Evolutionary conservation across 2,113 vertebrate species (phyloP).

Genomic region (Diphyllodes magnificus): DNA sequence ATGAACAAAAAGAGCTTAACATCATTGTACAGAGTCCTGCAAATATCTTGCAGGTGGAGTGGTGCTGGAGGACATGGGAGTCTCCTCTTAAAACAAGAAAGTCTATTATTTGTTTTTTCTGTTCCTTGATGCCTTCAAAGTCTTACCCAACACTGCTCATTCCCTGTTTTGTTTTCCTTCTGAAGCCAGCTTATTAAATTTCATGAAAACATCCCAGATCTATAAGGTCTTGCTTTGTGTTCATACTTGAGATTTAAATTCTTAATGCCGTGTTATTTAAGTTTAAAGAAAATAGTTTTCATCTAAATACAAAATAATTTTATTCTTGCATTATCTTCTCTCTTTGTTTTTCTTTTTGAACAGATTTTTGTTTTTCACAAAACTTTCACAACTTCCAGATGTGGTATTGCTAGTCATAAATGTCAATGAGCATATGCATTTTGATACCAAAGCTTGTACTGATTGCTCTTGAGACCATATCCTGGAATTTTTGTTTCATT

Average conservation of each 20-base stretch:
- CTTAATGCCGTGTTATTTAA: neutral
- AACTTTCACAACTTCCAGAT: neutral
- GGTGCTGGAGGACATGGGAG: neutral
- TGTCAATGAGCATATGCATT: neutral
- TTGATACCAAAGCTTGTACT: neutral
- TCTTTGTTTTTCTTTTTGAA: neutral
- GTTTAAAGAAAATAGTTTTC: neutral
- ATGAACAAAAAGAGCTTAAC: neutral
- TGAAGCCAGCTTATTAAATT: neutral
- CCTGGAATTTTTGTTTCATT: neutral
- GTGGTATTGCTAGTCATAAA: neutral
- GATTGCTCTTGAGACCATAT: neutral
- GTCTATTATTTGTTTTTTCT: neutral
- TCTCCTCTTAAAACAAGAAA: neutral
- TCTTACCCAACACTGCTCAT: neutral
- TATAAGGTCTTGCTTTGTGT: neutral
- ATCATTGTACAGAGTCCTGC: neutral
- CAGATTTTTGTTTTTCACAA: rapidly evolving
- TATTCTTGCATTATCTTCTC: neutral
- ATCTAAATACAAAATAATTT: neutral
- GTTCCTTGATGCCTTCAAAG: neutral
- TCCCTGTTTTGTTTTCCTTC: neutral
- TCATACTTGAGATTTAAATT: neutral
- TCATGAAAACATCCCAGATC: neutral
- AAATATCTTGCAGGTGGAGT: neutral